Conservation (phyloP, 2,888 invertebrate species). For the Drosophila sordidula region DNA sequence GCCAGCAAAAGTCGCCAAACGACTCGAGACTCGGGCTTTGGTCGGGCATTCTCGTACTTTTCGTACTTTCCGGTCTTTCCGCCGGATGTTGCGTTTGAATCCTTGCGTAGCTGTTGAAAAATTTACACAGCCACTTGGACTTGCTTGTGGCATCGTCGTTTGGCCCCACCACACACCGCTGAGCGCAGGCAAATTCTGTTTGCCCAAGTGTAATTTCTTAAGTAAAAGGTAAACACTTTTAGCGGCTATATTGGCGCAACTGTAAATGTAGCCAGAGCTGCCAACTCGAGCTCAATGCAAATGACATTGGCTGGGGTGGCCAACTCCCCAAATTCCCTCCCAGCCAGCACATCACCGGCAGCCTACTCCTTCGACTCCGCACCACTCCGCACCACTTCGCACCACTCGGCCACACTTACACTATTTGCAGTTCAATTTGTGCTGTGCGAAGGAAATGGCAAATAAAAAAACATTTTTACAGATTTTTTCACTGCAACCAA, state of each 20-base stretch:
- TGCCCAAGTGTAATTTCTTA: constrained; percentile 83
- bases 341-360: constrained; percentile 30
- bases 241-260: constrained; percentile 55
- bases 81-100: constrained; percentile 66
- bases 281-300: constrained; percentile 45
- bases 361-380: constrained; percentile 26
- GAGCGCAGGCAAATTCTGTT: constrained; percentile 75
- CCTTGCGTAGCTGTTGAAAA: constrained; percentile 49
- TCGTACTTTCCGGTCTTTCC: constrained; percentile 18
- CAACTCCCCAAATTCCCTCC: not conserved
- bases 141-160: constrained; percentile 35
- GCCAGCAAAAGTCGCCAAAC: constrained; percentile 11
- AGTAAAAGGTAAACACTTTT: constrained; percentile 84
- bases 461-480: constrained; percentile 58
- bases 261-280: constrained; percentile 56
- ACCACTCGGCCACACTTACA: constrained; percentile 39
- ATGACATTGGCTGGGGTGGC: constrained; percentile 38
- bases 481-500: constrained; percentile 43
- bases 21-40: not conserved
- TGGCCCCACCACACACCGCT: constrained; percentile 16
- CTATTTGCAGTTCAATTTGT: constrained; percentile 73
- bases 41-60: not conserved
- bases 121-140: constrained; percentile 70
- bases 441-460: constrained; percentile 74
- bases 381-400: constrained; percentile 3